phyloP scores from a whole-genome alignment of 2,888 invertebrate genomes.

The Clanis bilineata region DNA sequence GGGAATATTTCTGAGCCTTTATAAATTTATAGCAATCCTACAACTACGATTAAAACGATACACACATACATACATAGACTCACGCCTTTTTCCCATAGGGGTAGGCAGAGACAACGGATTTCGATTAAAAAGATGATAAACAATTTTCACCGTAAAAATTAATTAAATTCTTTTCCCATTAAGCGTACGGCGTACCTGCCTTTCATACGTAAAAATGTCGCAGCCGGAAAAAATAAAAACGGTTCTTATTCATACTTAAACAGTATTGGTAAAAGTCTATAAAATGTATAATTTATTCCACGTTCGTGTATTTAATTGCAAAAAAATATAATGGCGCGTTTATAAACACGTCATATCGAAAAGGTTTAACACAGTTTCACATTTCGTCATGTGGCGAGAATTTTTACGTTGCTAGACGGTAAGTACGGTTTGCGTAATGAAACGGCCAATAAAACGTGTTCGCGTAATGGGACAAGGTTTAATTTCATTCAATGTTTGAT shows the following conservation, averaged over 20 bases:
- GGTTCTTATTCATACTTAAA: background rate
- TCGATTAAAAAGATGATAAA: too few species aligned
- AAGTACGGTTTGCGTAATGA: slow-evolving; percentile 35
- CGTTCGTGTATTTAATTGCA: background rate
- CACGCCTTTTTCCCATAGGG: too few species aligned
- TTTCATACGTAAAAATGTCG: background rate
- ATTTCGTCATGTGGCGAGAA: slow-evolving; percentile 33
- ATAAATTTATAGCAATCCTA: too few species aligned
- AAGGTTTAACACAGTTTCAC: slow-evolving; percentile 30
- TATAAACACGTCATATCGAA: slow-evolving; percentile 17
- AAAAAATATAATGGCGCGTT: slow-evolving; percentile 21
- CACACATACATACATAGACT: too few species aligned
- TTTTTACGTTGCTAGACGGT: slow-evolving; percentile 19
- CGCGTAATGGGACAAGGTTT: slow-evolving; percentile 33
- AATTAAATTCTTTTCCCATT: background rate
- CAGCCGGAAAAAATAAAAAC: background rate
- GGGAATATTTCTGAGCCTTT: too few species aligned
- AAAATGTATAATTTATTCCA: background rate
- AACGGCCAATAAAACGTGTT: slow-evolving; percentile 34
- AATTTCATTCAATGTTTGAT: slow-evolving; percentile 33
- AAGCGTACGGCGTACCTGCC: background rate
- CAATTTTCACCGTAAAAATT: too few species aligned
- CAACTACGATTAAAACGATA: too few species aligned
- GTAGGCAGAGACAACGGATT: too few species aligned
- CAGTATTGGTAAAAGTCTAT: background rate